Conservation (phyloP, 2,797 vertebrate genomes). For the Spheniscus humboldti region DNA sequence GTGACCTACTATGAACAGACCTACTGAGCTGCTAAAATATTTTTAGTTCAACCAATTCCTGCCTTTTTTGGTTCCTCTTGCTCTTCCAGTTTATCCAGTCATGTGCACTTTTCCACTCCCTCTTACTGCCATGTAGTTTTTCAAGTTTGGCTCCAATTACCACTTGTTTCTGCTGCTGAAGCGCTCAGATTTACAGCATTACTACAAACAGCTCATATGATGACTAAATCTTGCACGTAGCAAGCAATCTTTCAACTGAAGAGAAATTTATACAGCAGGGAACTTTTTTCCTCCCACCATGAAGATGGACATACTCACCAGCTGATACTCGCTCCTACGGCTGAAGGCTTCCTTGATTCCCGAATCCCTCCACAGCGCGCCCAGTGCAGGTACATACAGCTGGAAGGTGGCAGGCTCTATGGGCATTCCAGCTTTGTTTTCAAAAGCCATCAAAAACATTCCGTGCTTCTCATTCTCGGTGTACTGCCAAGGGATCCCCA, state of each 20-base stretch:
- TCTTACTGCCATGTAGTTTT: conserved; percentile 9
- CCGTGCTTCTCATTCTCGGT: conserved; percentile 94
- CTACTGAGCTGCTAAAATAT: conserved; percentile 15
- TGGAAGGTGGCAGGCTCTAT: conserved; percentile 94
- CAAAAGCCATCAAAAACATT: conserved; percentile 96
- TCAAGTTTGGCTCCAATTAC: background rate
- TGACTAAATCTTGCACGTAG: background rate
- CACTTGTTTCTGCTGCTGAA: conserved; percentile 6
- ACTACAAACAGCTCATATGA: background rate
- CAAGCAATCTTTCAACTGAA: background rate
- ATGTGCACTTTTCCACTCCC: conserved; percentile 4
- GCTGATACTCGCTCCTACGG: conserved; percentile 91
- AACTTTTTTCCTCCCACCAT: background rate
- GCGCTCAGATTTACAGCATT: background rate
- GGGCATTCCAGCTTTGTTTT: conserved; percentile 85
- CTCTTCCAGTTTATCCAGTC: conserved; percentile 46
- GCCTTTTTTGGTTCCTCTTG: conserved; percentile 39
- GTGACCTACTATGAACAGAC: conserved; percentile 12
- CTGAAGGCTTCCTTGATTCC: conserved; percentile 89
- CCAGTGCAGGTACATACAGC: conserved; percentile 88
- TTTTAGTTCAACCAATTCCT: conserved; percentile 19
- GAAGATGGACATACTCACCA: conserved; percentile 80
- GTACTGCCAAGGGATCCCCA: conserved; percentile 92
- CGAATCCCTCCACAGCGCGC: conserved; percentile 84
- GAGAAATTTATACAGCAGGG: background rate